Evolutionary conservation across 2,113 vertebrate species (phyloP), one percentile per base, ranked within the genome.

Genomic region (Neomonachus schauinslandi): DNA sequence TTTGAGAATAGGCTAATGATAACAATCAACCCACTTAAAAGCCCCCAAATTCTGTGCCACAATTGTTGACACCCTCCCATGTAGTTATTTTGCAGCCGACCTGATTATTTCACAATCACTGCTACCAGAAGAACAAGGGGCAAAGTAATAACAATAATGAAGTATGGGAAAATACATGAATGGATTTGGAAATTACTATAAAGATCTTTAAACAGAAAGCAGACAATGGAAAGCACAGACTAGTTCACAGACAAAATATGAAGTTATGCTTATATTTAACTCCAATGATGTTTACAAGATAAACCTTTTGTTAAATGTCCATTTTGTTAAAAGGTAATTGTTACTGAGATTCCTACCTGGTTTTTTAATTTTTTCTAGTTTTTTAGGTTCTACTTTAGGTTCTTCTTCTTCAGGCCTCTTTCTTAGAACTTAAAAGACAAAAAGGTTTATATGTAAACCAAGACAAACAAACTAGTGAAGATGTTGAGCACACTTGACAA

Each of bases 351-450:
- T 99, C 98, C 98, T 99, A 98, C 99, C 99, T 98, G 98, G 98
- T 93, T 99, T 98, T 98, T 99, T 99, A 97, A 98, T 69, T 98
- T 99, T 99, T 98, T 99, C 99, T 97, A 98, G 63, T 98, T 98
- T 98, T 98, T 99, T 99, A 96, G 97, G 95, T 98, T 99, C 98
- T 95, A 99, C 98, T 98, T 98, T 98, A 93, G 99, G 98, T 96
- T 99, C 98, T 95, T 98, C 99, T 81, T 99, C 99, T 99, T 99
- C 99, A 69, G 99, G 91, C 97, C 96, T 98, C 98, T 99, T 99
- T 99, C 98, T 99, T 98, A 98, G 97, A 98, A 99, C 99, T 99
- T 99, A 67, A 98, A 99, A 99, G 95, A 99, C 97, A 99, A 98
- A 97, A 83, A 98, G 97, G 98, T 98, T 98, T 93, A 97, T 95